Conservation (phyloP, 2,888 invertebrate species). For the Eulithis testata region DNA sequence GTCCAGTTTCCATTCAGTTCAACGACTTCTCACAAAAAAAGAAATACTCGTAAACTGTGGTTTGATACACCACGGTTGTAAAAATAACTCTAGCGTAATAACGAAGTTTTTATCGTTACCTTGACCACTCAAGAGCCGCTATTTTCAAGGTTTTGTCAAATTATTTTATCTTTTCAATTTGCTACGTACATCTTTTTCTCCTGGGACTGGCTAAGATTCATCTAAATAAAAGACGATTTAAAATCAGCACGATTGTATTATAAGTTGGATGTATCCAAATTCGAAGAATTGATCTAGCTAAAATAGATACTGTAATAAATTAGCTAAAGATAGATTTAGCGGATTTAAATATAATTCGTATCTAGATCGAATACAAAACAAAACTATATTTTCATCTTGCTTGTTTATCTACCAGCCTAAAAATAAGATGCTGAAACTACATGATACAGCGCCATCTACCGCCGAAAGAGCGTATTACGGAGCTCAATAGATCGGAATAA, state of each 20-base stretch:
- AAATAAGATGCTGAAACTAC: not conserved
- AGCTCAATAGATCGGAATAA: constrained; percentile 4
- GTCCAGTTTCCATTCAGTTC: constrained; percentile 15
- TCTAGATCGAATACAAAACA: constrained; percentile 27
- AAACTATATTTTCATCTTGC: constrained; percentile 16
- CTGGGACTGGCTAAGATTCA: not conserved
- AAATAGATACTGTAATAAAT: not conserved
- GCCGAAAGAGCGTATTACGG: constrained; percentile 2
- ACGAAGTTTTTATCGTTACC: not conserved
- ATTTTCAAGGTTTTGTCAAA: too few species aligned
- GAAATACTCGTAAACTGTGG: not conserved
- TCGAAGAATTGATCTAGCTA: too few species aligned
- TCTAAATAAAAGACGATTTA: not conserved
- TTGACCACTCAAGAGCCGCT: constrained; percentile 1
- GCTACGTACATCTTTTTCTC: too few species aligned
- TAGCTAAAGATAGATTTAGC: constrained; percentile 3
- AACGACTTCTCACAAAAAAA: not conserved
- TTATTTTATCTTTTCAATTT: too few species aligned
- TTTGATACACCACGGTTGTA: not conserved
- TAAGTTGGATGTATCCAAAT: too few species aligned
- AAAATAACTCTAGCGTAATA: constrained; percentile 6
- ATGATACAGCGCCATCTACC: constrained; percentile 36
- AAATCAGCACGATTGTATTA: too few species aligned
- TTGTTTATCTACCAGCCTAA: constrained; percentile 18
- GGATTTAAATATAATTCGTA: constrained; percentile 18